Conservation (phyloP, 1,140 invertebrate species). For the Euura lappo region DNA sequence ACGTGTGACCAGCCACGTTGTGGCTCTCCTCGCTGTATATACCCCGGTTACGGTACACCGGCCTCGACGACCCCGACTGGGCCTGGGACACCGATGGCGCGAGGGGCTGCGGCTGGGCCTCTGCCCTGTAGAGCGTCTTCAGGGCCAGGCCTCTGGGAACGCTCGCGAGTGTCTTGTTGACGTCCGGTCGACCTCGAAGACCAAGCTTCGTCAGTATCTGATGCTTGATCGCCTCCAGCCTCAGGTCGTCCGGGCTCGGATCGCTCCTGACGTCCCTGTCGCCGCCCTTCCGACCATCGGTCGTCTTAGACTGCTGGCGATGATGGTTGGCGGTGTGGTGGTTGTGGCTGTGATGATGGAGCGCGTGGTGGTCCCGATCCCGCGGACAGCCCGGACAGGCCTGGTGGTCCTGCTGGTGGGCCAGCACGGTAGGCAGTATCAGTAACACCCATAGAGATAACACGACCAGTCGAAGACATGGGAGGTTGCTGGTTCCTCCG, state of each 20-base stretch:
- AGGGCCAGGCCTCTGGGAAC: constrained; percentile 71
- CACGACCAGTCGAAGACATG: not conserved
- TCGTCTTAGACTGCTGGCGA: not conserved
- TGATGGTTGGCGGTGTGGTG: constrained; percentile 24
- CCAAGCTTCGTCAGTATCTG: constrained; percentile 79
- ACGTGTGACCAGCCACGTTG: constrained; percentile 17
- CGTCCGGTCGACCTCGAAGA: constrained; percentile 71
- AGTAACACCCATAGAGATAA: not conserved
- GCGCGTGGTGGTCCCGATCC: constrained; percentile 44
- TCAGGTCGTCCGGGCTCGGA: constrained; percentile 62
- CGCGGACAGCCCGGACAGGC: constrained; percentile 53
- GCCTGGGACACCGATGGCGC: constrained; percentile 14
- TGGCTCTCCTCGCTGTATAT: not conserved
- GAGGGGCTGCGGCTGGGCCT: constrained; percentile 51
- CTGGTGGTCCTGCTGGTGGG: constrained; percentile 32
- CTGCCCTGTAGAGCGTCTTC: constrained; percentile 72
- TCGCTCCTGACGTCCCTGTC: constrained; percentile 14
- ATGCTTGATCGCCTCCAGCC: constrained; percentile 77
- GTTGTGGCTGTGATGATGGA: constrained; percentile 37
- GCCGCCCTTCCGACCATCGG: not conserved
- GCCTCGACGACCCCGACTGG: constrained; percentile 7
- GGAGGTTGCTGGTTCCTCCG: too few relatives aligned
- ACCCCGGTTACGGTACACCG: not conserved
- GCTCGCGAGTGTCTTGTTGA: constrained; percentile 66
- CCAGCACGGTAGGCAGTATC: not conserved